Percentiles rank a stretch among this genome's conserved stretches.
phyloP scores from a whole-genome alignment of 2,113 vertebrate species.

The Cyanoderma ruficeps region DNA sequence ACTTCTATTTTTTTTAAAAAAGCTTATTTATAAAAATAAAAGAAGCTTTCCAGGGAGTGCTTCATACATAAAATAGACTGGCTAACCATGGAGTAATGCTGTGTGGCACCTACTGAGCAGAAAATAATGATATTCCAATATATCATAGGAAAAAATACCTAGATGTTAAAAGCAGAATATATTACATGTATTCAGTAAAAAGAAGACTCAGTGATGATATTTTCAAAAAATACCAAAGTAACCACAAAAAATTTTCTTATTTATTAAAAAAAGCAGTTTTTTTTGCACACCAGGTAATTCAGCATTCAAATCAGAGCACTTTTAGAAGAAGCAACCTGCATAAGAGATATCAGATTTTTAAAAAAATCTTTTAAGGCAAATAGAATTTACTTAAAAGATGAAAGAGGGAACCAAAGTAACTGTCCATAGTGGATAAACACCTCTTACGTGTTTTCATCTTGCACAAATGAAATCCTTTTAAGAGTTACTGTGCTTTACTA shows the following conservation, averaged over 20 bases:
- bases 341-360: not conserved
- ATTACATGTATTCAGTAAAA: not conserved
- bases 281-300: not conserved
- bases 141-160: not conserved
- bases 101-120: not conserved
- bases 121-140: slow-evolving; percentile 3
- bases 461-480: not conserved
- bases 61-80: not conserved
- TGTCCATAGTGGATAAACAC: not conserved
- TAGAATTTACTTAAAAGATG: slow-evolving; percentile 32
- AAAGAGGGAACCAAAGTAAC: not conserved
- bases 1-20: not conserved
- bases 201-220: not conserved
- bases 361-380: not conserved
- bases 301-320: not conserved
- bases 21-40: not conserved
- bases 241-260: not conserved
- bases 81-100: not conserved
- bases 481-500: not conserved
- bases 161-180: not conserved
- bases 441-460: not conserved
- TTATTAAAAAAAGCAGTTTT: not conserved
- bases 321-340: not conserved
- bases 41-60: not conserved
- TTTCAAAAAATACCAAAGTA: not conserved